A percentile compares a stretch with the other conserved stretches of the same genome.
phyloP scores from a whole-genome alignment of 1,140 invertebrate species.

The Drosophila ambigua region DNA sequence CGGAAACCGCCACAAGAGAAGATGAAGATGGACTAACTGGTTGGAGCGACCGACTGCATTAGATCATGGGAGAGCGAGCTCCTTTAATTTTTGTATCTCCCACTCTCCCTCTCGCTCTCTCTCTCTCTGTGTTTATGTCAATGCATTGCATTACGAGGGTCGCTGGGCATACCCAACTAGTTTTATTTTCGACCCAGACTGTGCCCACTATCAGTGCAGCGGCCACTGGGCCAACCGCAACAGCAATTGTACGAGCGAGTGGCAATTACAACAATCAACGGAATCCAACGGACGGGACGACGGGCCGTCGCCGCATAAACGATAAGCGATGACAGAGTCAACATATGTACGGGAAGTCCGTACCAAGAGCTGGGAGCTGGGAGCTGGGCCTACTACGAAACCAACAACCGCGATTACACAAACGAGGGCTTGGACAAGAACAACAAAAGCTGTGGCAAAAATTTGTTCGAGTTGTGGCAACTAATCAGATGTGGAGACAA shows the following conservation, averaged over 20 bases:
- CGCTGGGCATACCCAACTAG: conserved; percentile 10
- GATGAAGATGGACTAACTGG: conserved; percentile 2
- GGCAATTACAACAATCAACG: conserved; percentile 62
- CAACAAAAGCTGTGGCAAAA: conserved; percentile 33
- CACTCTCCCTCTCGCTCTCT: neutral
- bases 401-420: conserved; percentile 53
- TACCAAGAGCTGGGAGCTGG: conserved; percentile 2
- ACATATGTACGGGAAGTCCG: conserved; percentile 4
- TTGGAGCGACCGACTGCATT: neutral
- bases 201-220: conserved; percentile 1
- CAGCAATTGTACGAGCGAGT: conserved; percentile 23
- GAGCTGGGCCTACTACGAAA: conserved; percentile 35
- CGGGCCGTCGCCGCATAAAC: conserved; percentile 14
- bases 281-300: conserved; percentile 32
- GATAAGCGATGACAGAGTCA: conserved; percentile 1
- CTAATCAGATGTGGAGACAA: no score
- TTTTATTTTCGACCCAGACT: no score
- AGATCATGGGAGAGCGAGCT: no score
- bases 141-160: neutral
- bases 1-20: conserved; percentile 7
- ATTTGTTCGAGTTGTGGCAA: neutral
- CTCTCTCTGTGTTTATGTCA: conserved; percentile 4
- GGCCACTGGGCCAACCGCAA: conserved; percentile 4
- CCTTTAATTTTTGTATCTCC: conserved; percentile 18
- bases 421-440: conserved; percentile 29